These are phyloP conservation scores for Chamaea fasciata DNA, from an alignment of 2,113 vertebrate species.

Conservation along the genomic window DNA sequence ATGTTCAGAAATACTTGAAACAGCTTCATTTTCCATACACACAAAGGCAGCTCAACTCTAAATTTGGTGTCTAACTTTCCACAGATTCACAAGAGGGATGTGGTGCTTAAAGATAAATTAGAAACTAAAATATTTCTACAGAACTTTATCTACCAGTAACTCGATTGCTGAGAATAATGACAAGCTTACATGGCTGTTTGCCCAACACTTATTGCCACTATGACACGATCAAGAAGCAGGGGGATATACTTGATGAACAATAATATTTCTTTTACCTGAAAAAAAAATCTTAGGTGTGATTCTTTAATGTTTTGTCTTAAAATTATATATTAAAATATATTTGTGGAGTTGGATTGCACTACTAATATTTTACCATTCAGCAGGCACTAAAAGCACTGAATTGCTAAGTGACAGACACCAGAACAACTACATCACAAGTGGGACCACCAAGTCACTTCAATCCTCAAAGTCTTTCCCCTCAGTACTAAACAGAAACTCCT, in stretches of 20 bases:
- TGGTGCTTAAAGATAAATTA: neutral
- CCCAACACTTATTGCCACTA: neutral
- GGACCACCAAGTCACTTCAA: neutral
- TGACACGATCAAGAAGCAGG: neutral
- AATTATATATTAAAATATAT: neutral
- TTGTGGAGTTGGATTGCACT: neutral
- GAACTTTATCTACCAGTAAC: neutral
- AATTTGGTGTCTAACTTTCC: neutral
- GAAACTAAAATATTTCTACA: neutral
- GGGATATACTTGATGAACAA: neutral
- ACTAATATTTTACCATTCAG: neutral
- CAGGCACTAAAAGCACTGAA: neutral
- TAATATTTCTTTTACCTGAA: neutral
- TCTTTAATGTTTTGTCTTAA: neutral
- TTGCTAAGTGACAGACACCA: neutral
- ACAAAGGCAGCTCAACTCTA: neutral
- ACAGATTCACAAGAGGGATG: neutral
- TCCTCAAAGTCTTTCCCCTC: neutral
- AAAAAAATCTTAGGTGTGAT: neutral
- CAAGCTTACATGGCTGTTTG: neutral
- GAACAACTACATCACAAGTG: neutral
- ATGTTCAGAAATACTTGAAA: neutral
- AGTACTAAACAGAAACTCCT: neutral
- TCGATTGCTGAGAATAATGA: neutral
- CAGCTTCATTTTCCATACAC: neutral